A percentile compares a stretch with the other conserved stretches of the same genome.
phyloP scores from a whole-genome alignment of 2,888 invertebrate species.

The Penaeus monodon region DNA sequence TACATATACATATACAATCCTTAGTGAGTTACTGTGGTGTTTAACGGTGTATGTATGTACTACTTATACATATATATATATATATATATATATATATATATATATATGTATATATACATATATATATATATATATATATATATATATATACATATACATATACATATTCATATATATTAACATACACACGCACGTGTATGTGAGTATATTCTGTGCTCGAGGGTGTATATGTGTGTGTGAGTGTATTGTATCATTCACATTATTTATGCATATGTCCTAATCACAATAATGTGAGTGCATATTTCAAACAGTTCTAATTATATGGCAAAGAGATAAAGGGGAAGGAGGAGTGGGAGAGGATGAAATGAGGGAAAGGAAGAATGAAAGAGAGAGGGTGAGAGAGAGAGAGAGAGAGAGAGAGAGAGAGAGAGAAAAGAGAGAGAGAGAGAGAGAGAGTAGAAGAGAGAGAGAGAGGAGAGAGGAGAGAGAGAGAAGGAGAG shows the following conservation, averaged over 20 bases:
- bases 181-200: not conserved
- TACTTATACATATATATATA: conserved; percentile 16
- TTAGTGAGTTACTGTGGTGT: conserved; percentile 5
- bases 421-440: not conserved
- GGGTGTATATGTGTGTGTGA: no score
- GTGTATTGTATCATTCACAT: no score
- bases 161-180: not conserved
- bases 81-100: conserved; percentile 16
- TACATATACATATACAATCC: conserved; percentile 17
- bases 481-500: not conserved
- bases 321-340: not conserved
- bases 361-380: not conserved
- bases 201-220: no score
- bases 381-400: not conserved
- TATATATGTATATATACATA: not conserved
- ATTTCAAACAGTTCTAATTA: not conserved
- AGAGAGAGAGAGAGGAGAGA: not conserved
- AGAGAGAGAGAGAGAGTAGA: not conserved
- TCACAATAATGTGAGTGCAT: no score
- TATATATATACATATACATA: not conserved
- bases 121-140: not conserved
- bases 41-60: not conserved
- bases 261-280: no score
- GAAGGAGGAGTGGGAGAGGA: not conserved
- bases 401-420: not conserved